Percentiles rank a stretch among this genome's conserved stretches.
Conservation (phyloP, 2,797 vertebrate genomes). For the Pangasius mekongensis region DNA sequence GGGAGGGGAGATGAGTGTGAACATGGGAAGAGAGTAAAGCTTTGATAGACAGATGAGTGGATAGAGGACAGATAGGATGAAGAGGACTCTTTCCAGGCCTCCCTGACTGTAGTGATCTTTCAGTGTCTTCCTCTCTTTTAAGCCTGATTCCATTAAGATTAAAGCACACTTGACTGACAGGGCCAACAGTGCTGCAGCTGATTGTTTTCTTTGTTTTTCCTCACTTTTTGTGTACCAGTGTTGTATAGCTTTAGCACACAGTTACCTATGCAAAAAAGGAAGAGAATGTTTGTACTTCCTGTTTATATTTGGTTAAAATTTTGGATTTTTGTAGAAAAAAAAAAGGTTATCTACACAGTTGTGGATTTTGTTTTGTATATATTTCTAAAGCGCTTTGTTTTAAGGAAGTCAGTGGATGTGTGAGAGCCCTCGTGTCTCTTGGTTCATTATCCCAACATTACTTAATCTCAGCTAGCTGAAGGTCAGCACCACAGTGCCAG, state of each 20-base stretch:
- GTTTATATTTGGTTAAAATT: not conserved
- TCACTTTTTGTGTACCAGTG: conserved; percentile 4
- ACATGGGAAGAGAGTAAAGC: conserved; percentile 76
- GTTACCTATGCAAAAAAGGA: not conserved
- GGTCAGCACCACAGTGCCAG: conserved; percentile 48
- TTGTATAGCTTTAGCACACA: conserved; percentile 7
- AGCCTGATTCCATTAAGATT: conserved; percentile 93
- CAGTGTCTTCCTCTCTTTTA: conserved; percentile 80
- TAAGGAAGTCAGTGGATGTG: not conserved
- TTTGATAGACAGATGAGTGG: conserved; percentile 82
- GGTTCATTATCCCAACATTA: conserved; percentile 50
- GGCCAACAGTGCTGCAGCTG: conserved; percentile 61
- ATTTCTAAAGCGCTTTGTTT: not conserved
- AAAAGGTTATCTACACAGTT: not conserved
- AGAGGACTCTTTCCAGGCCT: conserved; percentile 74
- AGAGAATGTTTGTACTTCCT: conserved; percentile 13
- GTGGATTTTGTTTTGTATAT: not conserved
- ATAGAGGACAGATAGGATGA: conserved; percentile 63
- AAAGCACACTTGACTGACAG: conserved; percentile 73
- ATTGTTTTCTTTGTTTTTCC: conserved; percentile 53
- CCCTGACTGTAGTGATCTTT: conserved; percentile 81
- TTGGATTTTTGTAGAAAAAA: not conserved
- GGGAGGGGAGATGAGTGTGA: conserved; percentile 28
- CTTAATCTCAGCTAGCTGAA: conserved; percentile 49
- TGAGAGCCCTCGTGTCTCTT: conserved; percentile 18